Evolutionary conservation across 2,113 vertebrate species (phyloP).

Genomic region (Eira barbara): DNA sequence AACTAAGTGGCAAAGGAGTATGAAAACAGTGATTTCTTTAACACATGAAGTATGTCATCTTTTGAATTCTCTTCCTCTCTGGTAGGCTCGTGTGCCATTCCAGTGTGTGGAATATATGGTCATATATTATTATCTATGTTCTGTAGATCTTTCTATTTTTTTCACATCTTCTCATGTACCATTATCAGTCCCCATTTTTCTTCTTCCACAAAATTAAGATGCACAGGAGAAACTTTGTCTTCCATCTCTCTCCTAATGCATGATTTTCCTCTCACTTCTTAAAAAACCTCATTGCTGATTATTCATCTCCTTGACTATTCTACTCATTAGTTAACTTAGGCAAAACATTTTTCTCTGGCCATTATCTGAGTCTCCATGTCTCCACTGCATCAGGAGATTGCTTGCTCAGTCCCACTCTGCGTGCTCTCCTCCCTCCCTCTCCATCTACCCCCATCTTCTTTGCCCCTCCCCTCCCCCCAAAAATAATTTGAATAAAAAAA

Average conservation of each 20-base stretch:
- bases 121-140: background rate
- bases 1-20: background rate
- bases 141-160: background rate
- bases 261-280: background rate
- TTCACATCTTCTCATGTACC: background rate
- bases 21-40: background rate
- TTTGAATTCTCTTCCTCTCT: background rate
- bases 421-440: background rate
- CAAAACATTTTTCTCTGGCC: background rate
- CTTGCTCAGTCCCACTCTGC: background rate
- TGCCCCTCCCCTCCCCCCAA: fast-evolving
- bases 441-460: background rate
- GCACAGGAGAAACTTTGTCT: background rate
- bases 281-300: background rate
- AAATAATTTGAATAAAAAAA: background rate
- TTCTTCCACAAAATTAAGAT: background rate
- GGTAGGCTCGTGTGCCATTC: background rate
- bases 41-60: background rate
- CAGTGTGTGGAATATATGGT: background rate
- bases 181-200: background rate
- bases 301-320: background rate
- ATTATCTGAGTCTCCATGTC: background rate
- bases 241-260: background rate
- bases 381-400: background rate
- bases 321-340: background rate